Base-by-base conservation (phyloP, 2,113 vertebrate genomes). In the Sylvietta virens region DNA sequence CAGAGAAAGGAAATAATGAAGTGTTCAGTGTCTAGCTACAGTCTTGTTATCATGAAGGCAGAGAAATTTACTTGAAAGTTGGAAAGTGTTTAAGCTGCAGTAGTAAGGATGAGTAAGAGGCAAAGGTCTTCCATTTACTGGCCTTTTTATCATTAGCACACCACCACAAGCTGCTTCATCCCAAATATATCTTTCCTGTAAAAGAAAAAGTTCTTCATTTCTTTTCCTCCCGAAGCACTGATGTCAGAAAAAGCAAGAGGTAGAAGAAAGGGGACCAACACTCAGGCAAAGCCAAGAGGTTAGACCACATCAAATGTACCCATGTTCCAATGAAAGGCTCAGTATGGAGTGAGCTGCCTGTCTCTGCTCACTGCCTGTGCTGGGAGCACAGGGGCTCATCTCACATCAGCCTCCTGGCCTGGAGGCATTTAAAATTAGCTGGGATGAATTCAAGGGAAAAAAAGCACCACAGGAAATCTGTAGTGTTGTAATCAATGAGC, bases 251-350 rank as follows among this genome's bases (percentile, higher is more conserved):
- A 79, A 22, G 47, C 27, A 83, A 33, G 31, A 79, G 26, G 21
- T 27, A 18, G 69, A 60, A 81, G 56, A 66, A 92, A 81, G 33
- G 62, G 44, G 76, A 71, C 26, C 7, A 66, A 37, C 8, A 28
- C 6, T 42, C 33, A 47, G 0, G 1, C 14, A 78, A 45, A 94
- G 27, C 28, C 27, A 66, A 51, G 27, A 73, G 8, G 27, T 71
- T 56, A 91, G 35, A 17, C 22, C 24, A 37, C 24, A 56, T 6
- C 1, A 1, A 56, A 74, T 0, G 0, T 9, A 40, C 0, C 20
- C 20, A 11, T 0, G 0, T 64, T 76, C 22, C 78, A 69, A n/a
- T 0, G 4, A 64, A 92, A 64, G 31, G 40, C 10, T 79, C 12
- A 37, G 31, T 33, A 51, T 14, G 35, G 24, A 64, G 8, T 2